Evolutionary conservation across 2,113 vertebrate genomes (phyloP).

Genomic region (Salvator merianae): DNA sequence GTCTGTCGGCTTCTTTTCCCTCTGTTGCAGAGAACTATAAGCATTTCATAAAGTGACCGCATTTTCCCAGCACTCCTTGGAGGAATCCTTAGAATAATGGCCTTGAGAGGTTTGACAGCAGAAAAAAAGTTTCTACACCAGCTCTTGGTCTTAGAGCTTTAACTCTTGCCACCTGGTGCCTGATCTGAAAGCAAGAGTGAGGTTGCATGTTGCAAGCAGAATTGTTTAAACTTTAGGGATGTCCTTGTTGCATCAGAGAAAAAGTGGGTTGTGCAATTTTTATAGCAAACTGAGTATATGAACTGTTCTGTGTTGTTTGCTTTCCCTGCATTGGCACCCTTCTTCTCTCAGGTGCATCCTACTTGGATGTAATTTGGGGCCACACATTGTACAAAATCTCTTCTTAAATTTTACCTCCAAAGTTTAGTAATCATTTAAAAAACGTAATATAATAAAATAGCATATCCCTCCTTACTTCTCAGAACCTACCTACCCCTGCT

Average conservation of each 20-base stretch:
- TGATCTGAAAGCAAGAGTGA: not conserved
- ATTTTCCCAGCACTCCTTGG: no score
- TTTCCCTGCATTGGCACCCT: not conserved
- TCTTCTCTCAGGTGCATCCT: no score
- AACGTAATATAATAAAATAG: no score
- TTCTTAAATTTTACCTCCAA: no score
- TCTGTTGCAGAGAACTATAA: no score
- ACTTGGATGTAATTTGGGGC: no score
- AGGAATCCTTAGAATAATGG: not conserved
- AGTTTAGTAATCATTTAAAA: no score
- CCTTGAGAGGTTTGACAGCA: not conserved
- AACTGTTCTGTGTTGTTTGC: not conserved
- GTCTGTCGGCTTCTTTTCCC: no score
- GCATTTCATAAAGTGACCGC: no score
- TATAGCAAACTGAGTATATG: conserved; percentile 15
- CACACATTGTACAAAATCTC: no score
- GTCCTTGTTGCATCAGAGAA: conserved; percentile 4
- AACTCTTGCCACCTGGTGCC: conserved; percentile 27
- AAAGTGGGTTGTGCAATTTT: not conserved
- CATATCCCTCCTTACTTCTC: no score
- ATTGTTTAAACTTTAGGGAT: conserved; percentile 14
- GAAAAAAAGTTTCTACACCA: accelerated
- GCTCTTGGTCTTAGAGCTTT: not conserved
- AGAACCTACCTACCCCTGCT: no score
- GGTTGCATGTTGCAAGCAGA: conserved; percentile 17